Percentiles rank a stretch among this genome's conserved stretches.
Conservation (phyloP, 2,797 vertebrate genomes). For the Neomorphus geoffroyi region DNA sequence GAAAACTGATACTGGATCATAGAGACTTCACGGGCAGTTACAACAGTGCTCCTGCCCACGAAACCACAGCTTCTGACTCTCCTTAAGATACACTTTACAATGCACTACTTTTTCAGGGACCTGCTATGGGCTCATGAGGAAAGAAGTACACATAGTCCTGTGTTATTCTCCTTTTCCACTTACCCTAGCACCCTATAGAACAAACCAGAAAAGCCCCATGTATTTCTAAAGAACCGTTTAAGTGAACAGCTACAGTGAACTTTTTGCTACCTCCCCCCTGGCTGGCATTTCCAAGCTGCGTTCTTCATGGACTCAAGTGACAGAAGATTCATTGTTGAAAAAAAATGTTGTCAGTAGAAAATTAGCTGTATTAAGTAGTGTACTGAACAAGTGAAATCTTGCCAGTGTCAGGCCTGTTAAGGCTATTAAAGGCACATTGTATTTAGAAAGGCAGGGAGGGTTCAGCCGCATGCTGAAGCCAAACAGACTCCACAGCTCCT, state of each 20-base stretch:
- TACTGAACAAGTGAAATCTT: slow-evolving; percentile 51
- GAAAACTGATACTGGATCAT: neutral
- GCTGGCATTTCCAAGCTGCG: slow-evolving; percentile 51
- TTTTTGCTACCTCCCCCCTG: neutral
- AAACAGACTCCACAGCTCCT: neutral
- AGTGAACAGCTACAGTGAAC: neutral
- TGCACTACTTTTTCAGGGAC: neutral
- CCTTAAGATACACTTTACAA: neutral
- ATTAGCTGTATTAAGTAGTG: slow-evolving; percentile 63
- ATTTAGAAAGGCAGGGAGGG: slow-evolving; percentile 31
- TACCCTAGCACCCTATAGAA: neutral
- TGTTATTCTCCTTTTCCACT: neutral
- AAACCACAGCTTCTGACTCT: neutral
- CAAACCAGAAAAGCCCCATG: neutral
- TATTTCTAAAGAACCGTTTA: neutral
- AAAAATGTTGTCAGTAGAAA: slow-evolving; percentile 67
- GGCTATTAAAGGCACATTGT: slow-evolving; percentile 57
- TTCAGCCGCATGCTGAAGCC: slow-evolving; percentile 35
- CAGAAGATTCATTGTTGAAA: slow-evolving; percentile 66
- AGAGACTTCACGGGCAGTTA: neutral
- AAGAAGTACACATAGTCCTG: neutral
- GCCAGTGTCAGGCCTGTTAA: slow-evolving; percentile 52
- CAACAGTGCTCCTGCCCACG: neutral
- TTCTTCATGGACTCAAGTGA: slow-evolving; percentile 34
- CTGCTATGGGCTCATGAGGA: neutral